These are phyloP conservation scores for Eubucco bourcierii DNA, from an alignment of 2,113 vertebrate genomes.

Conservation along the genomic window DNA sequence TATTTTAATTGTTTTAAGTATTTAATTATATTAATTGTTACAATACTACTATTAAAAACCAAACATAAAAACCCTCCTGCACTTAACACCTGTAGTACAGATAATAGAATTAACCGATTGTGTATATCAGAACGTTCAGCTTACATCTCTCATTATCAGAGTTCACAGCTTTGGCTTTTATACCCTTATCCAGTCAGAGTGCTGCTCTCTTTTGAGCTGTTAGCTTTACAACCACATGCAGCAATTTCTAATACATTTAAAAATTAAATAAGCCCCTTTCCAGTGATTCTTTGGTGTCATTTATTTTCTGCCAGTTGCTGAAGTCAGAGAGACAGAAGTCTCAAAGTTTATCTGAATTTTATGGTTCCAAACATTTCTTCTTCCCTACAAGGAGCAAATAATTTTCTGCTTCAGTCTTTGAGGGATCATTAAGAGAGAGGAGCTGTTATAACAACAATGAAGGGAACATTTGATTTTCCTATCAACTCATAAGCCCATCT, in stretches of 20 bases:
- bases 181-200: background rate
- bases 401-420: constrained; percentile 4
- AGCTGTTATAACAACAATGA: background rate
- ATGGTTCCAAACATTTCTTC: background rate
- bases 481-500: background rate
- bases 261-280: constrained; percentile 13
- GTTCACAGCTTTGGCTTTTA: background rate
- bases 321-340: background rate
- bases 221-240: background rate
- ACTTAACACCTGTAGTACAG: background rate
- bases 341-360: constrained; percentile 32
- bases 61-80: background rate
- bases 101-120: background rate
- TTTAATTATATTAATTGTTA: background rate
- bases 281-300: constrained; percentile 14
- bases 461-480: constrained; percentile 6
- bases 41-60: background rate
- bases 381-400: background rate
- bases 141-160: background rate
- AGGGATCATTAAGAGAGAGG: constrained; percentile 22
- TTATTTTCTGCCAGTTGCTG: constrained; percentile 17
- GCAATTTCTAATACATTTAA: background rate
- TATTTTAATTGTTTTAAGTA: background rate
- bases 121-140: background rate
- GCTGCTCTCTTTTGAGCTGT: background rate